Evolutionary conservation across 2,888 invertebrate genomes (phyloP).

Genomic region (Anodontia alba): DNA sequence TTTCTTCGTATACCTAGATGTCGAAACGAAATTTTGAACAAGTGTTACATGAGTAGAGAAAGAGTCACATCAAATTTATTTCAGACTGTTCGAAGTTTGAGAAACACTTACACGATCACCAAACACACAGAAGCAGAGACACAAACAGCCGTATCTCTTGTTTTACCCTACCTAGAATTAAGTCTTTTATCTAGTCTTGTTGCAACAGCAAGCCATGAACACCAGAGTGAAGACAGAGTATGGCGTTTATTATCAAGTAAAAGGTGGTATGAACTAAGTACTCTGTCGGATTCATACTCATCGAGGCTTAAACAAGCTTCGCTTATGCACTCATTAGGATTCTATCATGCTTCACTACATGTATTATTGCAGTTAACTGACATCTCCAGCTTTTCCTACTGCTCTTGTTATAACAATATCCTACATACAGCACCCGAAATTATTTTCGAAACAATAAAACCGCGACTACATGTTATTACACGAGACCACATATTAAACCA

Average conservation of each 20-base stretch:
- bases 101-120: background rate
- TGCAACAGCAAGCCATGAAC: background rate
- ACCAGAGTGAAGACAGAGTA: background rate
- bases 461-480: too few species aligned
- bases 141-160: background rate
- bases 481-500: too few species aligned
- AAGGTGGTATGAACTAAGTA: background rate
- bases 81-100: background rate
- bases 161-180: background rate
- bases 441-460: too few species aligned
- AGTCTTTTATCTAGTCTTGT: background rate
- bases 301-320: background rate
- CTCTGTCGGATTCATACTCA: background rate
- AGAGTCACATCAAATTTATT: background rate
- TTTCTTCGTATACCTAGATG: too few species aligned
- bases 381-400: too few species aligned
- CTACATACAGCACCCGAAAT: too few species aligned
- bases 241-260: background rate
- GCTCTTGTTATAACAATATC: too few species aligned
- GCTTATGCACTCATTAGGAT: background rate
- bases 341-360: background rate
- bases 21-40: background rate
- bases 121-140: background rate
- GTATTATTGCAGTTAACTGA: background rate
- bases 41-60: background rate